Base-by-base conservation (phyloP, 2,888 invertebrate genomes). In the Drosophila pseudotalamancana region DNA sequence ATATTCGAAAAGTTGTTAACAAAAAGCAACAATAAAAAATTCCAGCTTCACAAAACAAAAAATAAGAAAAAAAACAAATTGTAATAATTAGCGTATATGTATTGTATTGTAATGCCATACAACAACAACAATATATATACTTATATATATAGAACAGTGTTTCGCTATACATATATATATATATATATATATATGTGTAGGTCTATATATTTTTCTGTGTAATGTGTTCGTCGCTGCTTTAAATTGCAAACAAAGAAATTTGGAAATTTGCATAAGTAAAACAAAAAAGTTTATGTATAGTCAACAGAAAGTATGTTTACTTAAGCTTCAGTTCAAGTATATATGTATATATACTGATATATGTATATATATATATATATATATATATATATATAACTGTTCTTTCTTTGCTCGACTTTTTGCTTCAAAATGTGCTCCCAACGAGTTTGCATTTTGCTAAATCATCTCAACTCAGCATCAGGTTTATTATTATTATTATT, bases 401-500 rank as follows among this genome's bases (percentile, higher is more conserved):
- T 35, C 60, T 66, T 72, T 54, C 51, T 64, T 42, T 46, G 61
- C 46, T 56, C 71, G 53, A 57, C 49, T 65, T 56, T n/a, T 56
- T 50, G 56, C 62, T 69, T 57, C 56, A 69, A 69, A 48, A 53
- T 69, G 70, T 53, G 57, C 69, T 62, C 70, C 71, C 71, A 67
- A 72, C 72, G 73, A 71, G 73, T 67, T 71, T 72, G 73, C 73
- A 71, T 71, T 72, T 67, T 49, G 73, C 68, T 54, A 53, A 18
- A 57, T 56, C 46, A 73, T 54, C 71, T 57, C 57, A 73, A 62
- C 56, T 50, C 61, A 55, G 54, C 69, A 68, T 72, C 71, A 72
- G 74, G 71, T 72, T 60, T 67, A 71, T 53, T 32, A 45, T 50
- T 55, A 60, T 42, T 34, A 50, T 43, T 39, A 31, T 45, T 14